Evolutionary conservation across 92 coral and sea anemone species (phyloP), one percentile per base, ranked within the genome.

Genomic region (Muricea muricata): DNA sequence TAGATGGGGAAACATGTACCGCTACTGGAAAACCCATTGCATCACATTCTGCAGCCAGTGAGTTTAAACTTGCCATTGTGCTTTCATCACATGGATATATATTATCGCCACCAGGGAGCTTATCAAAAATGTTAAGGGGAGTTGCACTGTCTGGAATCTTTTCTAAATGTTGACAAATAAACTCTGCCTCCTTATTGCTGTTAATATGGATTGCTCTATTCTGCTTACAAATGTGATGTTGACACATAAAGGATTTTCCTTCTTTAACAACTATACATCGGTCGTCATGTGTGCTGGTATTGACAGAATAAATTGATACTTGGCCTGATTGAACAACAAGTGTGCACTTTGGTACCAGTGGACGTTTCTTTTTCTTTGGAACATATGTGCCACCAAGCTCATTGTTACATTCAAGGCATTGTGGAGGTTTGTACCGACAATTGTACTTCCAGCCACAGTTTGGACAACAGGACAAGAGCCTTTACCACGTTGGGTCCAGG

Each of bases 241-340:
- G 35, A 46, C 85, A 80, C 0, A 80, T 65, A 3, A 31, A 14
- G 0, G 33, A 4, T 39, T 56, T 20, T 35, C 32, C 47, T 8
- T 30, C 58, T 3, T 23, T 52, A 6, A 80, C 14, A 9, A 63
- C 56, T 1, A 80, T 60, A 48, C 63, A 55, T 4, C 25, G 63
- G 25, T 80, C 85, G 42, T 80, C 85, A 58, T 80, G 85, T 0
- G 77, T 60, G 37, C 75, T 80, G 6, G 85, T 80, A 41, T 80
- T 61, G 3, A 35, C 32, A 23, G 85, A 80, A 41, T 65, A 61
- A 24, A 60, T 34, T 0, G 54, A 55, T 7, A 37, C 34, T 32
- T 39, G 30, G 18, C 57, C 57, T 41, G 50, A 35, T 13, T 31
- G 11, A 4, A 52, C 56, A 1, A 80, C 85, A 7, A 37, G 11